phyloP scores from a whole-genome alignment of 2,888 invertebrate genomes.

The Acanthococcus lagerstroemiae region DNA sequence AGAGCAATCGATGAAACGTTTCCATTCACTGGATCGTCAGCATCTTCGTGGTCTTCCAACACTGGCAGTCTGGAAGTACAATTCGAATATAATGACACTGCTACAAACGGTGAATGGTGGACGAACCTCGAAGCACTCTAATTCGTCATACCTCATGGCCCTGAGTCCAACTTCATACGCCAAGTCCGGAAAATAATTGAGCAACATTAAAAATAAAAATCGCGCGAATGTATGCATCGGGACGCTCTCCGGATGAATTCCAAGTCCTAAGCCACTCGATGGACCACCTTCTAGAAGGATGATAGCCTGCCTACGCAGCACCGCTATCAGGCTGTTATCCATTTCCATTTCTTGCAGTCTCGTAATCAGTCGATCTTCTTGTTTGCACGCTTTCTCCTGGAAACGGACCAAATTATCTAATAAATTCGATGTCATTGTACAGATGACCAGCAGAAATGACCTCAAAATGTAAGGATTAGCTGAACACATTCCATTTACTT shows the following conservation, averaged over 20 bases:
- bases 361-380: conserved; percentile 66
- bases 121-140: background rate
- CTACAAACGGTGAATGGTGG: background rate
- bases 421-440: too few species aligned
- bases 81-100: background rate
- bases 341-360: conserved; percentile 67
- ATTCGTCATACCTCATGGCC: conserved; percentile 53
- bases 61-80: conserved; percentile 52
- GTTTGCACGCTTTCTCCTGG: conserved; percentile 55
- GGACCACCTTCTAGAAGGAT: conserved; percentile 67
- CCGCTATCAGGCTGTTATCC: conserved; percentile 58
- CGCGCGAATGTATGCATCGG: conserved; percentile 77
- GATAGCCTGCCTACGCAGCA: conserved; percentile 56
- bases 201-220: conserved; percentile 64
- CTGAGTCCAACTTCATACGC: conserved; percentile 68
- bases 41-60: conserved; percentile 60
- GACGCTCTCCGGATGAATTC: conserved; percentile 68
- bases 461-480: too few species aligned
- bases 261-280: conserved; percentile 60
- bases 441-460: too few species aligned
- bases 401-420: too few species aligned
- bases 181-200: conserved; percentile 64
- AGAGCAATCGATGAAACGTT: conserved; percentile 47
- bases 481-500: too few species aligned
- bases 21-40: conserved; percentile 49